Conservation (phyloP, 2,888 invertebrate genomes). For the Cosmorhoe ocellata region DNA sequence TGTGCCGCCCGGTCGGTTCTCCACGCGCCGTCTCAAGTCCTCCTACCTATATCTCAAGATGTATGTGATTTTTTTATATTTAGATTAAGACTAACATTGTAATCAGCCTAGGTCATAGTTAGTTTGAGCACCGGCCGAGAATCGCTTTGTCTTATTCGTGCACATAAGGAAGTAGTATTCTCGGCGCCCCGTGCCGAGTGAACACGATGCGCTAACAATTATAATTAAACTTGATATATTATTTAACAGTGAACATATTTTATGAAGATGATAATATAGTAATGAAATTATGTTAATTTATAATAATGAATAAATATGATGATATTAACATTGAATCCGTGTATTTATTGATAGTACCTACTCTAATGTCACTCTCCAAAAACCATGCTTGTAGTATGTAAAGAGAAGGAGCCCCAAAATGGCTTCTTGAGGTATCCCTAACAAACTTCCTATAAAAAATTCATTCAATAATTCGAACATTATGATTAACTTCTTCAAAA, state of each 20-base stretch:
- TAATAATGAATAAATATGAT: constrained; percentile 67
- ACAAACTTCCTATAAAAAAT: background rate
- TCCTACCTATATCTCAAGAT: constrained; percentile 78
- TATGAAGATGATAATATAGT: constrained; percentile 59
- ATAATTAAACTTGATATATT: constrained; percentile 56
- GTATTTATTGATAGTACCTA: constrained; percentile 31
- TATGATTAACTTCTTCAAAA: too few relatives aligned
- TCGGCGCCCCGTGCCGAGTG: constrained; percentile 37
- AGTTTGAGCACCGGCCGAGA: constrained; percentile 46
- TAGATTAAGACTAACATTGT: constrained; percentile 71
- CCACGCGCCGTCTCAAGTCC: constrained; percentile 73
- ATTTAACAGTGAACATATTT: constrained; percentile 63
- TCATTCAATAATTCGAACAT: too few relatives aligned
- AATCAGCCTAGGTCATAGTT: constrained; percentile 41
- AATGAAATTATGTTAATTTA: constrained; percentile 67
- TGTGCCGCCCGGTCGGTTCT: constrained; percentile 68
- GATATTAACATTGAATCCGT: constrained; percentile 56
- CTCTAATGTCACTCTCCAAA: too few relatives aligned
- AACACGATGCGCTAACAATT: constrained; percentile 34
- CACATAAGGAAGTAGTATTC: constrained; percentile 74
- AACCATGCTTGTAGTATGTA: background rate
- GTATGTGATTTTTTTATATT: constrained; percentile 74
- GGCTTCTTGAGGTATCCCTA: background rate
- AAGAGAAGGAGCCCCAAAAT: background rate
- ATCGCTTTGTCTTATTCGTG: constrained; percentile 72